Evolutionary conservation across 2,113 vertebrate genomes (phyloP).

Genomic region (Genyomyrus donnyi): DNA sequence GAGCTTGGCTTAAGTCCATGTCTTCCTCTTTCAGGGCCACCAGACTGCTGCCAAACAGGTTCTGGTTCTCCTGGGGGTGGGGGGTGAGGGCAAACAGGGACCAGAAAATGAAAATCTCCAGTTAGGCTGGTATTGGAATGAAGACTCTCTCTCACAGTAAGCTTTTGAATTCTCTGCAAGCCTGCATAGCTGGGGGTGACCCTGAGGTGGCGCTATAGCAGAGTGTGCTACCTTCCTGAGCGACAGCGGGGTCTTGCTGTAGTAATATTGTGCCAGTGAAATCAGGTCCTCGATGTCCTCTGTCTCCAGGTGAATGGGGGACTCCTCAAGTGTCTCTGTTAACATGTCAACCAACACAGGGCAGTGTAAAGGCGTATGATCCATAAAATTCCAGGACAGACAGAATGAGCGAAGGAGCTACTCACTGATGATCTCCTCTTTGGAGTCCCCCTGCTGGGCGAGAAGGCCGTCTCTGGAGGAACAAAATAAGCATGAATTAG

Average conservation of each 20-base stretch:
- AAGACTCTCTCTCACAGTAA: not conserved
- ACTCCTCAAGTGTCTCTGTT: constrained; percentile 78
- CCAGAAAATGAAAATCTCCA: not conserved
- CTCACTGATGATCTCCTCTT: constrained; percentile 87
- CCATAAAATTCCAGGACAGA: not conserved
- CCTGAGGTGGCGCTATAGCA: not conserved
- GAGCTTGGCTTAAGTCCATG: constrained; percentile 86
- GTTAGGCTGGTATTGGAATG: not conserved
- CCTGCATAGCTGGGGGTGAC: not conserved
- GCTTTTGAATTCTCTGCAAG: not conserved
- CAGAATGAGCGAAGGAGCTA: constrained; percentile 23
- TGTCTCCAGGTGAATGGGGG: constrained; percentile 75
- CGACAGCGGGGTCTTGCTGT: constrained; percentile 91
- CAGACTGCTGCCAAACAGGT: constrained; percentile 89
- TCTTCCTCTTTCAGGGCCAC: constrained; percentile 94
- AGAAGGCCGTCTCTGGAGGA: constrained; percentile 78
- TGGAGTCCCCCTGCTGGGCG: constrained; percentile 70
- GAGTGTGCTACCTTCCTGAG: constrained; percentile 78
- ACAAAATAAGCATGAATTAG: not conserved
- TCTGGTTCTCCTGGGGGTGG: constrained; percentile 81
- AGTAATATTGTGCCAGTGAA: constrained; percentile 91
- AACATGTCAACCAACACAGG: not conserved
- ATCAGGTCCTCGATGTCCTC: constrained; percentile 93
- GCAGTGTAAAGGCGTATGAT: not conserved
- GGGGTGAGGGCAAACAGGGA: not conserved